Evolutionary conservation across 2,888 invertebrate species (phyloP).

Genomic region (Apotomis betuletana): DNA sequence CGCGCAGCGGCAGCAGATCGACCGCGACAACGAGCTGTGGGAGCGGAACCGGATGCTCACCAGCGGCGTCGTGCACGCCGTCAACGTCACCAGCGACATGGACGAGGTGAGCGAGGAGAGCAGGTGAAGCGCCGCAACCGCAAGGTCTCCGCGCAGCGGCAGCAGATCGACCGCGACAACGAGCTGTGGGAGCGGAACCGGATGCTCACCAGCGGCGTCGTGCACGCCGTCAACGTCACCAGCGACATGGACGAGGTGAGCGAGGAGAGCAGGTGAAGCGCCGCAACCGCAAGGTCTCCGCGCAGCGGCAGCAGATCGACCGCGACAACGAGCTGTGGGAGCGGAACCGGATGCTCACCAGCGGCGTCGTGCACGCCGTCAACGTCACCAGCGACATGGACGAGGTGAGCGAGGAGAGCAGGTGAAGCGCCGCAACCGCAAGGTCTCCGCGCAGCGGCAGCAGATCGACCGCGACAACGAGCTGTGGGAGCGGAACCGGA

Average conservation of each 20-base stretch:
- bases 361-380: slow-evolving; percentile 95
- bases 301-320: slow-evolving; percentile 98
- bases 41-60: too few relatives aligned
- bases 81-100: slow-evolving; percentile 95
- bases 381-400: slow-evolving; percentile 96
- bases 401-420: slow-evolving; percentile 96
- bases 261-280: slow-evolving; percentile 95
- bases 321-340: slow-evolving; percentile 99
- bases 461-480: slow-evolving; percentile 99
- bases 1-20: too few relatives aligned
- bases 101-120: slow-evolving; percentile 96
- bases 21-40: too few relatives aligned
- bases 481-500: slow-evolving; percentile 98
- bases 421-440: slow-evolving; percentile 93
- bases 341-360: slow-evolving; percentile 97
- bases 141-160: slow-evolving; percentile 96
- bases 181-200: slow-evolving; percentile 99
- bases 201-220: slow-evolving; percentile 97
- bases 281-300: slow-evolving; percentile 96
- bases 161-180: slow-evolving; percentile 99
- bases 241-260: slow-evolving; percentile 96
- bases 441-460: slow-evolving; percentile 97
- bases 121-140: slow-evolving; percentile 95
- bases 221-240: slow-evolving; percentile 93
- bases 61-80: too few relatives aligned